phyloP scores from a whole-genome alignment of 2,113 vertebrate species.

The Tragelaphus imberbis region DNA sequence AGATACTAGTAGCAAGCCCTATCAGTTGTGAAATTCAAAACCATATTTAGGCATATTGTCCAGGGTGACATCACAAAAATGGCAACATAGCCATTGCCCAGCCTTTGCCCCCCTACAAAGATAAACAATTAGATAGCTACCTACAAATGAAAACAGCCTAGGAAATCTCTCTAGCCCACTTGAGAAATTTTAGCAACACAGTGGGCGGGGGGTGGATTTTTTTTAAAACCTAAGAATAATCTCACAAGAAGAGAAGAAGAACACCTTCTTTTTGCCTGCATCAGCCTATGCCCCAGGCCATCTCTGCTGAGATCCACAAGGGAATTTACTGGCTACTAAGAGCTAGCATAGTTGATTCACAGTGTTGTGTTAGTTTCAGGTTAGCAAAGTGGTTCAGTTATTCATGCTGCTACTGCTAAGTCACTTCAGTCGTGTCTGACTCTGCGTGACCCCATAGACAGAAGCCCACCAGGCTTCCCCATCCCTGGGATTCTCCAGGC shows the following conservation, averaged over 20 bases:
- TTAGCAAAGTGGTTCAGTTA: not conserved
- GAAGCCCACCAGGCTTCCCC: too few relatives aligned
- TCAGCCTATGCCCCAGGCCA: not conserved
- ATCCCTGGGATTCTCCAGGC: too few relatives aligned
- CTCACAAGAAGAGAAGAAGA: not conserved
- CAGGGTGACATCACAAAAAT: not conserved
- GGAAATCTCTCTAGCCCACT: not conserved
- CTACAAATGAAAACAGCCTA: not conserved
- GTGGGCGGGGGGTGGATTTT: too few relatives aligned
- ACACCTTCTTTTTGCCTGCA: not conserved
- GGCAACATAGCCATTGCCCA: not conserved
- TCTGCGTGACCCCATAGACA: too few relatives aligned
- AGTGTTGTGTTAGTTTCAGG: not conserved
- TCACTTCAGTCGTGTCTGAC: too few relatives aligned
- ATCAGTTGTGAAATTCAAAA: not conserved
- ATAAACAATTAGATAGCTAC: not conserved
- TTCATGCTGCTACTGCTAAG: too few relatives aligned
- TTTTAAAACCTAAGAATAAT: not conserved
- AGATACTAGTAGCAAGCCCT: not conserved
- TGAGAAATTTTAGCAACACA: not conserved
- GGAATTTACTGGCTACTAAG: not conserved
- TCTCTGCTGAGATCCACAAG: not conserved
- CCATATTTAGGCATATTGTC: not conserved
- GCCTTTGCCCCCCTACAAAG: not conserved
- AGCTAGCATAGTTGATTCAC: not conserved